Conservation (phyloP, 2,113 vertebrate genomes). For the Fregetta grallaria region DNA sequence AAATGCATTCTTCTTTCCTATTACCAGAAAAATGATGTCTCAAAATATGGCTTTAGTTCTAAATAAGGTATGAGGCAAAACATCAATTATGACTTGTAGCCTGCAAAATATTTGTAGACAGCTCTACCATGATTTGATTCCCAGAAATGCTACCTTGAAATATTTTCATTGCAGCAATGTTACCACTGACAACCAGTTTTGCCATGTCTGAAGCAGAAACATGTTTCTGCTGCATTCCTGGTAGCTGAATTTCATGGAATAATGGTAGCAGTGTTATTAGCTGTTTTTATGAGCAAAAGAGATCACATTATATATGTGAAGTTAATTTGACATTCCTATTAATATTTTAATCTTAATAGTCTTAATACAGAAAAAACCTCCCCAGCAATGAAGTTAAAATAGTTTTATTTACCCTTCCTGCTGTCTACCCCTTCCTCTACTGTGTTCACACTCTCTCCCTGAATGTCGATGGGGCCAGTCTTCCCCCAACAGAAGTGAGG, state of each 20-base stretch:
- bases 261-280: background rate
- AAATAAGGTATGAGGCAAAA: background rate
- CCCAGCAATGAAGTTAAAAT: background rate
- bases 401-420: background rate
- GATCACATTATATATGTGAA: background rate
- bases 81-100: background rate
- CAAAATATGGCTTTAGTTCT: background rate
- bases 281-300: background rate
- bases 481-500: background rate
- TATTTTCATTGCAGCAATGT: background rate
- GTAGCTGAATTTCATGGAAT: background rate
- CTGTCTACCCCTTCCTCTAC: background rate
- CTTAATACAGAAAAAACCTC: background rate
- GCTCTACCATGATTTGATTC: background rate
- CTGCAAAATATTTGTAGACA: background rate
- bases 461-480: too few species aligned
- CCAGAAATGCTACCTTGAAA: background rate
- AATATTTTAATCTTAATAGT: background rate
- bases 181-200: background rate
- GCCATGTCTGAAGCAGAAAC: background rate
- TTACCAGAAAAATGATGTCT: background rate
- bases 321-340: background rate
- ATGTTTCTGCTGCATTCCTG: background rate
- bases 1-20: background rate
- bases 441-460: background rate